These are phyloP conservation scores for Nannoperca obscura DNA, from an alignment of 2,797 vertebrate species.

Conservation along the genomic window DNA sequence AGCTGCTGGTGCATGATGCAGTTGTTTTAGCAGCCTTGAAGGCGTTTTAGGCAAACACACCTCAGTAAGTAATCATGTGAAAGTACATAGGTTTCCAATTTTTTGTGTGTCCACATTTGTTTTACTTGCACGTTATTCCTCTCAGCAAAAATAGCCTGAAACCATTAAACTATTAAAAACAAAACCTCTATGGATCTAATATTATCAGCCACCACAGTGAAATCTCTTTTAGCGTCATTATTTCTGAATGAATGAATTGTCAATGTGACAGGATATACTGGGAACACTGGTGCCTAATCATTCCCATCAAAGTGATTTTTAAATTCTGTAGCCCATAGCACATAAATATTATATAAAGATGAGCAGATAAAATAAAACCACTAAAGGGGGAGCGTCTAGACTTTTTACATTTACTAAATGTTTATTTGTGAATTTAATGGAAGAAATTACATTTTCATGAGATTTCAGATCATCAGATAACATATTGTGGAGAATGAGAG, in stretches of 20 bases:
- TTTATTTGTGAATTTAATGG: not conserved
- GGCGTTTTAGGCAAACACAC: slow-evolving; percentile 79
- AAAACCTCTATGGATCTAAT: not conserved
- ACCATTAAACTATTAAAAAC: not conserved
- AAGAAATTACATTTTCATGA: not conserved
- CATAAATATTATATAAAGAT: not conserved
- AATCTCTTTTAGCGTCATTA: not conserved
- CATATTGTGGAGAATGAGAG: slow-evolving; percentile 5
- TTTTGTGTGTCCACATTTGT: not conserved
- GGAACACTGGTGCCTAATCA: not conserved
- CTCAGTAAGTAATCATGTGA: slow-evolving; percentile 42
- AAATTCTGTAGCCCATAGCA: not conserved
- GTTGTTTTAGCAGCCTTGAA: slow-evolving; percentile 85
- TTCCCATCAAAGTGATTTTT: not conserved
- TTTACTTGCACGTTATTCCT: slow-evolving; percentile 17
- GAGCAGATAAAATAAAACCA: not conserved
- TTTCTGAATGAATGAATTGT: slow-evolving; percentile 10
- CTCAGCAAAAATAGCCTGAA: not conserved
- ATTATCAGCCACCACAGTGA: not conserved
- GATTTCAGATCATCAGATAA: slow-evolving; percentile 19
- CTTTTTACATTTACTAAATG: no score
- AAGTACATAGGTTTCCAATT: slow-evolving; percentile 10
- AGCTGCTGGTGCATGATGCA: slow-evolving; percentile 83
- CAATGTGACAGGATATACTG: not conserved
- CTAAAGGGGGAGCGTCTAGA: not conserved